Base-by-base conservation (phyloP, 64 coral and sea anemone species). In the Porites lutea region DNA sequence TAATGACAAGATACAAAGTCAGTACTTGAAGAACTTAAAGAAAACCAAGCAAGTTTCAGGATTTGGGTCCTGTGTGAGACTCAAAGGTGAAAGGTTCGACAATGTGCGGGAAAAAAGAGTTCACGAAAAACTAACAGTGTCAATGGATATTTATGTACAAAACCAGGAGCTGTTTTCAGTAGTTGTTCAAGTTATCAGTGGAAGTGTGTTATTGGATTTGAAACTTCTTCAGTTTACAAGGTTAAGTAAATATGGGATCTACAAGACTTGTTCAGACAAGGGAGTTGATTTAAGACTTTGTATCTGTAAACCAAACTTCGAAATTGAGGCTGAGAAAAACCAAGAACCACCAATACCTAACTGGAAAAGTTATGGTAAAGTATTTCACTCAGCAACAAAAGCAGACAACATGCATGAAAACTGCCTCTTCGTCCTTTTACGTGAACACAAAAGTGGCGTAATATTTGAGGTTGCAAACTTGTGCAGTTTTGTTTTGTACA, bases 241-340 rank as follows among this genome's bases (percentile, higher is more conserved):
- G 69, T 10, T 90, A 6, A 77, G 88, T 48, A 47, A 49, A 55
- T 95, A 86, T 73, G 93, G 93, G 6, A 52, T 50, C 48, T 95
- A 95, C 75, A 65, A 58, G 37, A 84, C 81, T 64, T 95, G 93
- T 21, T 71, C 71, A 48, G 93, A 95, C 68, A 79, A 79, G 47
- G 80, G 79, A 13, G 72, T 90, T 52, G 67, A 90, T 44, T 15
- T 79, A 67, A 95, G 90, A 70, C 59, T 90, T 44, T 95, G 93
- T 51, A 65, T 95, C 15, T 95, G 93, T 55, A 16, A 72, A 44
- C 7, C 64, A 48, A n/a, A 10, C 3, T 65, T 44, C 9, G 59
- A 13, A 6, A 49, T 27, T 13, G 60, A 62, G 21, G 8, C 0
- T 64, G 5, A 82, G 43, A 55, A 7, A 78, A 55, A 16, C 75